Base-by-base conservation (phyloP, 2,888 invertebrate species). In the Himalopsyche tibetana region DNA sequence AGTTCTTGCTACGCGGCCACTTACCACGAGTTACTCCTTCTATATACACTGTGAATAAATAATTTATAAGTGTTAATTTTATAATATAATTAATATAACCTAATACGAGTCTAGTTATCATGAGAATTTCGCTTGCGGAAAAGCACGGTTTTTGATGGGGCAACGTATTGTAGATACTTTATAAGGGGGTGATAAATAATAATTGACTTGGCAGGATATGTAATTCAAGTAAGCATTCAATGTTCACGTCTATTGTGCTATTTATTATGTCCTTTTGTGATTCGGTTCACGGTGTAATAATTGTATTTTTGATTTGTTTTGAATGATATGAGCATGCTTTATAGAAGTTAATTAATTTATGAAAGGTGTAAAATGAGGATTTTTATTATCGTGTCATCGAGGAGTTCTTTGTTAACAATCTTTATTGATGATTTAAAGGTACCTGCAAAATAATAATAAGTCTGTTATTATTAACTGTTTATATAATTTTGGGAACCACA, bases 191-290 rank as follows among this genome's bases (percentile, higher is more conserved):
- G 63, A 63, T 19, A 63, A n/a, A 63, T 63, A 63, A 63, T 63
- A 63, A 63, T 63, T 63, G 63, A 63, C 63, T 19, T 19, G 63
- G 63, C 63, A 63, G 63, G 63, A 63, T 63, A 63, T 63, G 63
- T 19, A 63, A 63, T 63, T 63, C 63, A 63, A 63, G 63, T 28
- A 19, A 63, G 8, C 9, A 63, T 63, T 63, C 63, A 63, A 19
- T 63, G n/a, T 63, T 19, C 19, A 63, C 63, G 9, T 63, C 63
- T 19, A 63, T 63, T 63, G 63, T 63, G 63, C 63, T 63, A 63
- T 63, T 19, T 63, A 63, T 19, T 19, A 28, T 63, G 63, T 63
- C 63, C 63, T 63, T 63, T 63, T 63, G 63, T 63, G 63, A 63
- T 63, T 63, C 28, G n/a, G 63, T 63, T 63, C 19, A 63, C 63